These are phyloP conservation scores for Acanthurus tractus DNA, from an alignment of 2,797 vertebrate species.

Conservation along the genomic window DNA sequence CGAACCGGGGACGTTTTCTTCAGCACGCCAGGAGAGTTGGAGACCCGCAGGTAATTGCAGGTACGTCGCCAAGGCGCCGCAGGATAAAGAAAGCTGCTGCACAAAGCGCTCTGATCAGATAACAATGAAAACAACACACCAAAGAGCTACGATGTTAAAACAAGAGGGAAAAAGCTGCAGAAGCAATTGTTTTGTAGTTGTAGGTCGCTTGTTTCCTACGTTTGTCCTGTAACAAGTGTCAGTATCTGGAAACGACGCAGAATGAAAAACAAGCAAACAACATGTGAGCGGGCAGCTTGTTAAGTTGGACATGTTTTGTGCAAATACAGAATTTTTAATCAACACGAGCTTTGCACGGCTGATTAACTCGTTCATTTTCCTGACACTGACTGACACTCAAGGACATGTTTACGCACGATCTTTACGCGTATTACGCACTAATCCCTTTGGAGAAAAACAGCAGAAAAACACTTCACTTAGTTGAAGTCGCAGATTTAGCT, in stretches of 20 bases:
- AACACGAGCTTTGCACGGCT: conserved; percentile 46
- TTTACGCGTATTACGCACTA: conserved; percentile 78
- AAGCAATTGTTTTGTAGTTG: conserved; percentile 30
- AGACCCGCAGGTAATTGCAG: conserved; percentile 75
- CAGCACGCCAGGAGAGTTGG: conserved; percentile 44
- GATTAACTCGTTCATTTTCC: conserved; percentile 47
- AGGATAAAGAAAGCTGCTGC: conserved; percentile 26
- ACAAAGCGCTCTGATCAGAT: background rate
- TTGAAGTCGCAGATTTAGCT: conserved; percentile 77
- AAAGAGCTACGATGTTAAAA: conserved; percentile 2
- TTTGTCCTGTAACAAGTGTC: conserved; percentile 54
- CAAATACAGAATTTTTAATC: conserved; percentile 39
- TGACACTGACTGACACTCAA: conserved; percentile 54
- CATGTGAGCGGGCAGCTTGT: conserved; percentile 1
- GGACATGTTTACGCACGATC: conserved; percentile 77
- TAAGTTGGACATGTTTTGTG: conserved; percentile 13
- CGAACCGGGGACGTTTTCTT: conserved; percentile 18
- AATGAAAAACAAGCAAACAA: background rate
- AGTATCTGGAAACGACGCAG: conserved; percentile 5
- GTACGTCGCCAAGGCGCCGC: conserved; percentile 59
- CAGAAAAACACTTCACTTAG: conserved; percentile 76
- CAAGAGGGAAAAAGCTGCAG: background rate
- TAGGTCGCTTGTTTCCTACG: conserved; percentile 29
- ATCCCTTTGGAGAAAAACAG: conserved; percentile 74
- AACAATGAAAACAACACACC: background rate